A percentile compares a stretch with the other conserved stretches of the same genome.
Evolutionary conservation across 2,113 vertebrate species (phyloP).

Genomic region (Hoplias malabaricus): DNA sequence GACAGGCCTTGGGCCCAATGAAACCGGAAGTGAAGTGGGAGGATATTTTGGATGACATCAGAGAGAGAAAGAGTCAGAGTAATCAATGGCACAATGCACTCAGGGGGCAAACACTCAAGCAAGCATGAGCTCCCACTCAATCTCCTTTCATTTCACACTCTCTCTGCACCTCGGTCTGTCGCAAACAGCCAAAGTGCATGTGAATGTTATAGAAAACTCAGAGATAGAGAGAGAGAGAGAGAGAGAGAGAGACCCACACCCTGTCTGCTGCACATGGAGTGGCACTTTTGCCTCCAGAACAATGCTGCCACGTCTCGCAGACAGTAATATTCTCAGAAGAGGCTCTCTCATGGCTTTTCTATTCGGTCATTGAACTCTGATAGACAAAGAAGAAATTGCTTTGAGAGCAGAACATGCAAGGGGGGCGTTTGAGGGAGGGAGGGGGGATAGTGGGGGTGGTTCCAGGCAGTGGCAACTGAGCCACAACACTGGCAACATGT

Average conservation of each 20-base stretch:
- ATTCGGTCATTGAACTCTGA: conserved; percentile 34
- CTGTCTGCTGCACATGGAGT: conserved; percentile 4
- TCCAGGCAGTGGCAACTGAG: conserved; percentile 11
- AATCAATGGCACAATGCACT: conserved; percentile 7
- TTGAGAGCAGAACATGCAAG: conserved; percentile 20
- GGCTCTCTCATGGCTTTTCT: conserved; percentile 35
- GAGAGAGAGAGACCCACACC: conserved; percentile 8
- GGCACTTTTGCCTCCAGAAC: conserved; percentile 42
- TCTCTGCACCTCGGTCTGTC: neutral
- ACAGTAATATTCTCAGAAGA: conserved; percentile 48
- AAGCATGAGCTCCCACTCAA: conserved; percentile 12
- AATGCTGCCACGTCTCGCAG: conserved; percentile 34
- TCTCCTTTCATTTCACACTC: neutral
- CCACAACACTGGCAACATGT: conserved; percentile 6
- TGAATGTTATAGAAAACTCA: neutral
- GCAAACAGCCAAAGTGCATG: neutral
- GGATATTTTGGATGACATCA: neutral
- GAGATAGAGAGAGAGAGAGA: neutral
- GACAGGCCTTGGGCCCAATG: neutral
- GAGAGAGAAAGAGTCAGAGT: neutral
- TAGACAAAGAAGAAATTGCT: conserved; percentile 47
- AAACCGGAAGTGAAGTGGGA: neutral
- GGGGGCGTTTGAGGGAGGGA: too few relatives aligned
- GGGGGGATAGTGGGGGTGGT: too few relatives aligned
- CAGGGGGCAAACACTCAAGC: conserved; percentile 11